These are phyloP conservation scores for Microctenopoma lineatum DNA, from an alignment of 2,797 vertebrate genomes.

Conservation along the genomic window DNA sequence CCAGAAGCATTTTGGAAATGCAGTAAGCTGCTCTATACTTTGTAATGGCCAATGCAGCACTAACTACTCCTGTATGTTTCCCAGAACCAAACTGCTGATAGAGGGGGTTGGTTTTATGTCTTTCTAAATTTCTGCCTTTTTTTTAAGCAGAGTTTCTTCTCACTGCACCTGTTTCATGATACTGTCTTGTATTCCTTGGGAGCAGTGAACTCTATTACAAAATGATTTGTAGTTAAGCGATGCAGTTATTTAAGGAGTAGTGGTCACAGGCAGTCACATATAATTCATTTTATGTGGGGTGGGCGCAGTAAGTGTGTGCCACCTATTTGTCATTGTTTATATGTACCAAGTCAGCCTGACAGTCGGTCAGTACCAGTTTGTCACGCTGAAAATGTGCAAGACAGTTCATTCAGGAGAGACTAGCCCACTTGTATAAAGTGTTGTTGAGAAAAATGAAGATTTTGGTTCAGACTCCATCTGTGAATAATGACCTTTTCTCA, in stretches of 20 bases:
- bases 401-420: slow-evolving; percentile 33
- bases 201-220: slow-evolving; percentile 14
- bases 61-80: slow-evolving; percentile 11
- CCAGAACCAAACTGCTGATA: slow-evolving; percentile 14
- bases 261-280: slow-evolving; percentile 33
- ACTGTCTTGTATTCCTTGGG: slow-evolving; percentile 23
- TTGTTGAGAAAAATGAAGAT: slow-evolving; percentile 35
- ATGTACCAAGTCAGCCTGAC: slow-evolving; percentile 25
- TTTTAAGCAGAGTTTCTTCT: background rate
- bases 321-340: slow-evolving; percentile 51
- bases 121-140: background rate
- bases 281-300: slow-evolving; percentile 26
- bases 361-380: slow-evolving; percentile 34
- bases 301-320: slow-evolving; percentile 5
- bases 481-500: slow-evolving; percentile 37
- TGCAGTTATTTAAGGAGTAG: slow-evolving; percentile 21
- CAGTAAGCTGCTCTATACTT: slow-evolving; percentile 32
- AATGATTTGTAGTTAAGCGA: slow-evolving; percentile 41
- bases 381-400: slow-evolving; percentile 23
- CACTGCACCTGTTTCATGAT: background rate
- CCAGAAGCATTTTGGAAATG: slow-evolving; percentile 56
- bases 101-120: slow-evolving; percentile 1
- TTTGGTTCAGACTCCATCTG: slow-evolving; percentile 27
- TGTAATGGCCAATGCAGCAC: slow-evolving; percentile 32
- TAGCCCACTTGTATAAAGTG: slow-evolving; percentile 20